Percentiles rank a stretch among this genome's conserved stretches.
Evolutionary conservation across 1,140 invertebrate genomes (phyloP).

Genomic region (Heterodera carotae): DNA sequence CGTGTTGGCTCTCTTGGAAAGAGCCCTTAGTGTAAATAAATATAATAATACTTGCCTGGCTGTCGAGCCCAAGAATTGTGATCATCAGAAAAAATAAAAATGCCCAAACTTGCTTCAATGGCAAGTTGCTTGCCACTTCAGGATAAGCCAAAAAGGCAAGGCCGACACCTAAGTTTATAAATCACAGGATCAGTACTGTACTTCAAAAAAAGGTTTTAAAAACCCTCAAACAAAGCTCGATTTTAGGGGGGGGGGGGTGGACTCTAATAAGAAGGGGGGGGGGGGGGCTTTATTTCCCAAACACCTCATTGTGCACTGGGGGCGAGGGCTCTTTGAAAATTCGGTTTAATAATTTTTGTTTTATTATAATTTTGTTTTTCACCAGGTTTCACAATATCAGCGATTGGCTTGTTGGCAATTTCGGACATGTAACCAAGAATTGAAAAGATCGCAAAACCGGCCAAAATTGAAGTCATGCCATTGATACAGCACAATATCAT

Average conservation of each 20-base stretch:
- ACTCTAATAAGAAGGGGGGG: too few species aligned
- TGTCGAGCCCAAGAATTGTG: slow-evolving; percentile 62
- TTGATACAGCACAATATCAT: slow-evolving; percentile 69
- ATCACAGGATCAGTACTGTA: background rate
- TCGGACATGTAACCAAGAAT: slow-evolving; percentile 74
- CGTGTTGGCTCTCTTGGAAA: too few species aligned
- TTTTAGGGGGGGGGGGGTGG: too few species aligned
- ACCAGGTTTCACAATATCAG: slow-evolving; percentile 65
- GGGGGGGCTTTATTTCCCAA: too few species aligned
- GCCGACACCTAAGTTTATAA: slow-evolving; percentile 48
- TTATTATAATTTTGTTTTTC: too few species aligned
- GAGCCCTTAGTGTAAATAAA: too few species aligned
- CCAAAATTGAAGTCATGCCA: slow-evolving; percentile 76
- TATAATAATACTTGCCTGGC: too few species aligned
- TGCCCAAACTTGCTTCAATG: slow-evolving; percentile 63
- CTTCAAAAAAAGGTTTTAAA: too few species aligned
- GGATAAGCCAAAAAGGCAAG: slow-evolving; percentile 64
- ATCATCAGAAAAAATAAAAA: slow-evolving; percentile 66
- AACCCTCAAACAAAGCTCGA: too few species aligned
- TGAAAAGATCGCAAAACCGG: slow-evolving; percentile 83
- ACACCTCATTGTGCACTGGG: too few species aligned
- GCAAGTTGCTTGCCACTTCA: slow-evolving; percentile 61
- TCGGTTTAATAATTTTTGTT: too few species aligned
- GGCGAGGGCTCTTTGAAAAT: too few species aligned
- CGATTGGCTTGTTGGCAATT: slow-evolving; percentile 57